A percentile compares a stretch with the other conserved stretches of the same genome.
Conservation (phyloP, 2,797 vertebrate genomes). For the Pseudomugil tenellus region DNA sequence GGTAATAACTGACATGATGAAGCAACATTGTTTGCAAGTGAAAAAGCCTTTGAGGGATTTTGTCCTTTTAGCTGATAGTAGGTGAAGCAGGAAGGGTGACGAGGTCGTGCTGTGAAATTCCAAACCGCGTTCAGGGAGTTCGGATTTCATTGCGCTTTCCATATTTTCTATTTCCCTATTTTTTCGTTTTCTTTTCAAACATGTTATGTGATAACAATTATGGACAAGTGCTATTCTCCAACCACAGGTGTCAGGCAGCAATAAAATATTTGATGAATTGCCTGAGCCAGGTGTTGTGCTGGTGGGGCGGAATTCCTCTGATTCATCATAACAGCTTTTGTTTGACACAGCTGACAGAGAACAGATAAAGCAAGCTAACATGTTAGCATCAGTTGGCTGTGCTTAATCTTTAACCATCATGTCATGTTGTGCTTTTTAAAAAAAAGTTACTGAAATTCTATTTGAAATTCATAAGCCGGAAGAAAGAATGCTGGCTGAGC, state of each 20-base stretch:
- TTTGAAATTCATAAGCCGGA: slow-evolving; percentile 18
- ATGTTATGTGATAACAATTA: slow-evolving; percentile 71
- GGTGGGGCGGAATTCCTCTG: slow-evolving; percentile 84
- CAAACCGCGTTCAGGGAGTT: slow-evolving; percentile 41
- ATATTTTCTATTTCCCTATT: slow-evolving; percentile 22
- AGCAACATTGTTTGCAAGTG: slow-evolving; percentile 59
- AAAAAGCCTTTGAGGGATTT: slow-evolving; percentile 57
- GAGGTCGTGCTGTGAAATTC: slow-evolving; percentile 48
- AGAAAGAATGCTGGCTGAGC: slow-evolving; percentile 14
- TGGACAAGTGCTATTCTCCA: slow-evolving; percentile 63
- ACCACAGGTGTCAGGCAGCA: slow-evolving; percentile 70
- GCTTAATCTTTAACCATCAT: slow-evolving; percentile 4
- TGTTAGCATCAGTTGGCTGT: slow-evolving; percentile 25
- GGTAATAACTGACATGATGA: slow-evolving; percentile 61
- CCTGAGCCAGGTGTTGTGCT: slow-evolving; percentile 88
- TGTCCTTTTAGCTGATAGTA: slow-evolving; percentile 44
- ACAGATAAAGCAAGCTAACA: slow-evolving; percentile 37
- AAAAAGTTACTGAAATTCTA: slow-evolving; percentile 7
- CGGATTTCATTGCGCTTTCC: slow-evolving; percentile 26
- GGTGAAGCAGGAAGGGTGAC: slow-evolving; percentile 45
- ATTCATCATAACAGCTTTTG: slow-evolving; percentile 88
- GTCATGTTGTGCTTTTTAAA: slow-evolving; percentile 25
- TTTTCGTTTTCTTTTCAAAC: slow-evolving; percentile 49
- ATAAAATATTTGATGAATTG: slow-evolving; percentile 75
- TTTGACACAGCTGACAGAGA: slow-evolving; percentile 80